A percentile compares a stretch with the other conserved stretches of the same genome.
Evolutionary conservation across 2,797 vertebrate genomes (phyloP).

Genomic region (Catamblyrhynchus diadema): DNA sequence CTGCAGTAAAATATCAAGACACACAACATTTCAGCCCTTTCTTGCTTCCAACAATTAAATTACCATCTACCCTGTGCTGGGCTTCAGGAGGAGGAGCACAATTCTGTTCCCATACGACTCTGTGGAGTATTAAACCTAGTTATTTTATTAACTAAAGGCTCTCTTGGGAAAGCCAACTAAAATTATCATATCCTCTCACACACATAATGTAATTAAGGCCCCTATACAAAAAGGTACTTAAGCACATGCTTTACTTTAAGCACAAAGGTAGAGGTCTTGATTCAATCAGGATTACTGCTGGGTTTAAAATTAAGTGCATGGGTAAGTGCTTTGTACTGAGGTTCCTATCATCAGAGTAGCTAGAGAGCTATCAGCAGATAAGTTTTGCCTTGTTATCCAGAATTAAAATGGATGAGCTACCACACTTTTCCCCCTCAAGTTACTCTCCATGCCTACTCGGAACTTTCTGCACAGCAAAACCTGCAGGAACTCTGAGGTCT

Average conservation of each 20-base stretch:
- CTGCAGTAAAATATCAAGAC: conserved; percentile 30
- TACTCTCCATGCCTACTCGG: not conserved
- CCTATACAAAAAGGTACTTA: conserved; percentile 52
- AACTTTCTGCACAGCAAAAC: not conserved
- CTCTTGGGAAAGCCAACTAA: conserved; percentile 58
- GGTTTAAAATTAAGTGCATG: conserved; percentile 33
- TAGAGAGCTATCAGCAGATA: not conserved
- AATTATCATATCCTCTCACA: conserved; percentile 61
- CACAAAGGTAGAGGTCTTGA: conserved; percentile 41
- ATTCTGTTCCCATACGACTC: conserved; percentile 1
- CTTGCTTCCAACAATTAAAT: conserved; percentile 53
- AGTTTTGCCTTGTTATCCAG: not conserved
- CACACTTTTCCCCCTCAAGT: not conserved
- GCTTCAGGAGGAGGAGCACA: conserved; percentile 26
- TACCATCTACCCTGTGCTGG: conserved; percentile 17
- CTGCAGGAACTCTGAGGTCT: not conserved
- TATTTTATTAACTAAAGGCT: conserved; percentile 65
- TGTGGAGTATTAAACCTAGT: conserved; percentile 47
- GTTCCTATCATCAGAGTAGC: not conserved
- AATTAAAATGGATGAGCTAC: not conserved
- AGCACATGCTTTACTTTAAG: conserved; percentile 64
- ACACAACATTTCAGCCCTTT: conserved; percentile 26
- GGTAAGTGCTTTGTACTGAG: not conserved
- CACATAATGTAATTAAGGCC: conserved; percentile 61
- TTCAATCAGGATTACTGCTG: conserved; percentile 37